A percentile compares a stretch with the other conserved stretches of the same genome.
These are phyloP conservation scores for Meloe dianella DNA, from an alignment of 2,888 invertebrate genomes.

Conservation along the genomic window DNA sequence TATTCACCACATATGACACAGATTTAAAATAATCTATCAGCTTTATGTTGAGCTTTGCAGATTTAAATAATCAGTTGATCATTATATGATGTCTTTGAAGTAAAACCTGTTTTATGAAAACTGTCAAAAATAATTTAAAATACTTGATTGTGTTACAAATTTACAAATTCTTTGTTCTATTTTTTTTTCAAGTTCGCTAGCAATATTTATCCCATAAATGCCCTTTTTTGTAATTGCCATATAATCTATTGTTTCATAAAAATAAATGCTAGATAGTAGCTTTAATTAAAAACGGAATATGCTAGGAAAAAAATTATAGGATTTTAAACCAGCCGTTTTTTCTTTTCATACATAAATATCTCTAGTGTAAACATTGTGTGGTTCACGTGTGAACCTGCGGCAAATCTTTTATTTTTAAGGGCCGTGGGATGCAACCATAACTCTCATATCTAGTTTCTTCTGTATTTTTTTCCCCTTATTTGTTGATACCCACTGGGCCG, in stretches of 20 bases:
- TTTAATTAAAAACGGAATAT: background rate
- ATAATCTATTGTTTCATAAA: background rate
- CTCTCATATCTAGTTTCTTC: conserved; percentile 16
- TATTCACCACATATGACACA: background rate
- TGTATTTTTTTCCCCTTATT: background rate
- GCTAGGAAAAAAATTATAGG: background rate
- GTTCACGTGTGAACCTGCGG: conserved; percentile 27
- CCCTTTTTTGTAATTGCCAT: background rate
- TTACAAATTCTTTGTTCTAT: background rate
- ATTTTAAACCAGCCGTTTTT: background rate
- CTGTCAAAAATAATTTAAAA: no score
- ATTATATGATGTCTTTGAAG: no score
- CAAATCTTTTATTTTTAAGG: conserved; percentile 8
- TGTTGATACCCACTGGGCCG: conserved; percentile 1
- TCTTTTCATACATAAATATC: background rate
- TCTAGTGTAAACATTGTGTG: conserved; percentile 18
- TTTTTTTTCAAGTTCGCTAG: background rate
- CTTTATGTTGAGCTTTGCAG: no score
- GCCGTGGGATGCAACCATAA: conserved; percentile 11
- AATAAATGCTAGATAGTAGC: background rate
- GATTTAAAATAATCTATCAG: background rate
- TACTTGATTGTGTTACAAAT: background rate
- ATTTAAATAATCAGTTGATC: no score
- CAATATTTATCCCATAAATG: background rate
- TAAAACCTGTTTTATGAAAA: no score